These are phyloP conservation scores for Microctenopoma lineatum DNA, from an alignment of 2,797 vertebrate genomes.

Conservation along the genomic window DNA sequence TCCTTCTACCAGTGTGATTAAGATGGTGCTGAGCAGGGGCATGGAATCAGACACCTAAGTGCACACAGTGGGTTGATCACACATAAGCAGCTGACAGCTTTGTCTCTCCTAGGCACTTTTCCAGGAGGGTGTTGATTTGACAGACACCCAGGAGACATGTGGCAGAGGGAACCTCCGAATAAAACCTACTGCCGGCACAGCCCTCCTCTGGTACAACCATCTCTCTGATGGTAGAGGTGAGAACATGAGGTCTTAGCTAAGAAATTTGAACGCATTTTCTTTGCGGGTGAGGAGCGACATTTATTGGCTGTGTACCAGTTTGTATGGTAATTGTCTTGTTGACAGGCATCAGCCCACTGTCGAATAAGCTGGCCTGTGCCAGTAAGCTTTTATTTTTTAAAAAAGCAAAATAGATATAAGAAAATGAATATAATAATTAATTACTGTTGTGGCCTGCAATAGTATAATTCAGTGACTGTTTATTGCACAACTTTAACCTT, in stretches of 20 bases:
- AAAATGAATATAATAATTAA: too few relatives aligned
- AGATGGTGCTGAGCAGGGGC: conserved; percentile 34
- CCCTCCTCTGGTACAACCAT: conserved; percentile 98
- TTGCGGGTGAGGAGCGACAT: too few relatives aligned
- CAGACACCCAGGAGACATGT: conserved; percentile 92
- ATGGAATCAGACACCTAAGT: conserved; percentile 48
- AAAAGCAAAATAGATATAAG: too few relatives aligned
- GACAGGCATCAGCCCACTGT: too few relatives aligned
- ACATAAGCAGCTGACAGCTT: conserved; percentile 33
- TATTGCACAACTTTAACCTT: neutral
- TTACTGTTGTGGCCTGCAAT: too few relatives aligned
- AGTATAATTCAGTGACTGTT: too few relatives aligned
- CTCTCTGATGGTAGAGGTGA: conserved; percentile 95
- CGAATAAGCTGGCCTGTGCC: too few relatives aligned
- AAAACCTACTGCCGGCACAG: conserved; percentile 91
- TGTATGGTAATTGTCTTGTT: too few relatives aligned
- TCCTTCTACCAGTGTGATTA: conserved; percentile 4
- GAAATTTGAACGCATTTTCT: neutral
- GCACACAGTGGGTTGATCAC: conserved; percentile 17
- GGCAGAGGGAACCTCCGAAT: conserved; percentile 92
- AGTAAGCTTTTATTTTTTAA: too few relatives aligned
- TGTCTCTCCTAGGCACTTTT: conserved; percentile 87
- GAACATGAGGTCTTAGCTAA: conserved; percentile 11
- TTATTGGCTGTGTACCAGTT: too few relatives aligned
- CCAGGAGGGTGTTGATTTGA: conserved; percentile 91